Conservation (phyloP, 2,797 vertebrate species). For the Manis pentadactyla region DNA sequence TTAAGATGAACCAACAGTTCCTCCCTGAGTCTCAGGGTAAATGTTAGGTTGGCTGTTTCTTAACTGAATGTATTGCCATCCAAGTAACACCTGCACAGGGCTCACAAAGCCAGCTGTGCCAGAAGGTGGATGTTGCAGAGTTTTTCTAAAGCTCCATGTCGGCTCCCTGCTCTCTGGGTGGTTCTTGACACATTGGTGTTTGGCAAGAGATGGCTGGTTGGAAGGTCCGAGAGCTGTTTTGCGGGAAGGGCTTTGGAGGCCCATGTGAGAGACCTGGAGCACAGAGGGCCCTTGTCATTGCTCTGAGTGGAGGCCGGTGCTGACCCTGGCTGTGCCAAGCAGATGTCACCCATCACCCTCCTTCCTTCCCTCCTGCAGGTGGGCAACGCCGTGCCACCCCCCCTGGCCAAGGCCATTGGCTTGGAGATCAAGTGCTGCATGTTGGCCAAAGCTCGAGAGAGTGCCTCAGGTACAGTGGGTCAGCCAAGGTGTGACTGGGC, state of each 20-base stretch:
- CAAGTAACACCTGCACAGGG: neutral
- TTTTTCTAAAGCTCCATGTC: neutral
- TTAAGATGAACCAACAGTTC: rapidly evolving
- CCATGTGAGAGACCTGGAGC: neutral
- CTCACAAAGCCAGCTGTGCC: neutral
- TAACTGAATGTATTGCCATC: neutral
- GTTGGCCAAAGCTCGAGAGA: slow-evolving; percentile 89
- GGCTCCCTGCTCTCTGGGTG: neutral
- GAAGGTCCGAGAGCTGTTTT: neutral
- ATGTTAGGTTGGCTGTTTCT: neutral
- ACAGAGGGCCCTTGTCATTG: neutral
- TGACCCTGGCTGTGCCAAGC: neutral
- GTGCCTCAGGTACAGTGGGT: slow-evolving; percentile 85
- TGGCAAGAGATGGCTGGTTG: neutral
- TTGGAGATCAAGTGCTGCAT: slow-evolving; percentile 93
- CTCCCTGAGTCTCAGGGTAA: neutral
- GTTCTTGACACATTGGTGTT: neutral
- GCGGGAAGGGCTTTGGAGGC: neutral
- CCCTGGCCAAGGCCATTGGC: slow-evolving; percentile 96
- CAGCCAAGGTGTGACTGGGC: neutral
- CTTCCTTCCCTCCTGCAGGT: slow-evolving; percentile 87
- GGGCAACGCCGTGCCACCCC: slow-evolving; percentile 97
- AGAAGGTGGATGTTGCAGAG: neutral
- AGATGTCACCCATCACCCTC: neutral
- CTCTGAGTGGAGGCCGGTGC: neutral